Percentiles rank a stretch among this genome's conserved stretches.
phyloP scores from a whole-genome alignment of 2,113 vertebrate genomes.

The Trichomycterus rosablanca region DNA sequence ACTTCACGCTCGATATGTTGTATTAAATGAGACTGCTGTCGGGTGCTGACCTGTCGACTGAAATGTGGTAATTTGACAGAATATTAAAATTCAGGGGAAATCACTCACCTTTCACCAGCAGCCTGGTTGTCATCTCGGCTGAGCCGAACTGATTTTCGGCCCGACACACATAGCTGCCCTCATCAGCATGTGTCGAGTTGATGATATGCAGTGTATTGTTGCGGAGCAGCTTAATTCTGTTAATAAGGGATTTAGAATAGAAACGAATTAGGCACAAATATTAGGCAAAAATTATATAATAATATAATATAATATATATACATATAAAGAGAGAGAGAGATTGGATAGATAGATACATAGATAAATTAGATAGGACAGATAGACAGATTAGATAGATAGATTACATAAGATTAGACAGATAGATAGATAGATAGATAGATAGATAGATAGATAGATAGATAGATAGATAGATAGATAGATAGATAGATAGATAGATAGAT shows the following conservation, averaged over 20 bases:
- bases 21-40: conserved; percentile 45
- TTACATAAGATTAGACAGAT: too few species aligned
- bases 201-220: conserved; percentile 84
- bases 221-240: conserved; percentile 84
- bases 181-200: conserved; percentile 85
- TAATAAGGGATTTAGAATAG: conserved; percentile 27
- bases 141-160: conserved; percentile 88
- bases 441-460: too few species aligned
- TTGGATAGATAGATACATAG: too few species aligned
- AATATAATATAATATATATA: too few species aligned
- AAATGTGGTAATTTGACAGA: background rate
- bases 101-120: conserved; percentile 90
- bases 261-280: background rate
- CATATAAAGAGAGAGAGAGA: too few species aligned
- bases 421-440: too few species aligned
- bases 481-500: too few species aligned
- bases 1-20: conserved; percentile 56
- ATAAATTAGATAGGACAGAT: too few species aligned
- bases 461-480: too few species aligned
- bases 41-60: conserved; percentile 10
- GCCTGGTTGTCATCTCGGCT: conserved; percentile 79
- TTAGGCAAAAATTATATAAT: background rate
- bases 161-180: conserved; percentile 83
- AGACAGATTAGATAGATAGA: too few species aligned
- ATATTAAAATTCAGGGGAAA: conserved; percentile 35